Evolutionary conservation across 2,113 vertebrate genomes (phyloP).

Genomic region (Cyphomyrus discorhynchus): DNA sequence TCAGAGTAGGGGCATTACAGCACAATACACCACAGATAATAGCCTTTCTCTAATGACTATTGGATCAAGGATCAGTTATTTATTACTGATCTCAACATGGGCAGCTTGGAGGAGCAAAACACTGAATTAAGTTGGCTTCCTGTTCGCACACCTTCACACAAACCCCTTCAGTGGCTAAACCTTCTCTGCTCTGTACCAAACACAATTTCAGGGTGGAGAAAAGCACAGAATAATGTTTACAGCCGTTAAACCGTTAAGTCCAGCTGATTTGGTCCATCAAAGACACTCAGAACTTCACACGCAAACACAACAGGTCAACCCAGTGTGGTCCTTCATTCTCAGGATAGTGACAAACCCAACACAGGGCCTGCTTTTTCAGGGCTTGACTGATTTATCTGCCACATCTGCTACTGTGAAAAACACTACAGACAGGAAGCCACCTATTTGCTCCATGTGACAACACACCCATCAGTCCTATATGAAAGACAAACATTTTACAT

Average conservation of each 20-base stretch:
- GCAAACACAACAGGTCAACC: not conserved
- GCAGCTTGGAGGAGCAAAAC: not conserved
- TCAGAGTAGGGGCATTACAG: not conserved
- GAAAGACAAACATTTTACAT: not conserved
- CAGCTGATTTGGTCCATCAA: not conserved
- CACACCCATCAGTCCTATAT: not conserved
- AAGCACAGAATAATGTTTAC: not conserved
- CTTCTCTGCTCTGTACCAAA: not conserved
- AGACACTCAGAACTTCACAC: not conserved
- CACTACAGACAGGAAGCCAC: not conserved
- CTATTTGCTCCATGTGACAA: not conserved
- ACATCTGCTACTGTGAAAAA: not conserved
- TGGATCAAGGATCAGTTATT: not conserved
- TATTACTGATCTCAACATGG: not conserved
- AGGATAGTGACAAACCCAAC: not conserved
- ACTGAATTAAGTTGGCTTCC: not conserved
- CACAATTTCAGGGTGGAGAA: not conserved
- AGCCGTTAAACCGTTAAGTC: not conserved
- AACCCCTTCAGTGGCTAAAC: not conserved
- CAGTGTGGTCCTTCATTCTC: not conserved
- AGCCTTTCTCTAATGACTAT: not conserved
- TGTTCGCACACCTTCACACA: not conserved
- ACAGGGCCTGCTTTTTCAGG: not conserved
- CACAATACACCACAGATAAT: not conserved
- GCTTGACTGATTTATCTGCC: too few species aligned